Evolutionary conservation across 2,888 invertebrate species (phyloP), one percentile per base, ranked within the genome.

Genomic region (Zaprionus lineosus): DNA sequence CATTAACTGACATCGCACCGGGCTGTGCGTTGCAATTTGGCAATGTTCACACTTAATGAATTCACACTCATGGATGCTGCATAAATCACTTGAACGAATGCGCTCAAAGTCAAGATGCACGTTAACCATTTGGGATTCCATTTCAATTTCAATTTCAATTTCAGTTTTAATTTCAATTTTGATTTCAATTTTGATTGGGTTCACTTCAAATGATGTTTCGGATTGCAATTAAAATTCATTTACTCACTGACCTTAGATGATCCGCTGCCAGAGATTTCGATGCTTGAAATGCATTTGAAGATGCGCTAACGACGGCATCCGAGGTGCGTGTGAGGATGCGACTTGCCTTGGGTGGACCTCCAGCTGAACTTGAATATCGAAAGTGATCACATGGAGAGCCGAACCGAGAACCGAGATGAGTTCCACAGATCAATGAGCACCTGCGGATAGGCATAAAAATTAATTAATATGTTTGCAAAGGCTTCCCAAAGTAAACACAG

Each of bases 11-110:
- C n/a, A 75, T 72, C 76, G 53, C 37, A 53, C 11, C 19, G 4
- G 65, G 39, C 59, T 12, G 66, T n/a, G n/a, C n/a, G n/a, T 57
- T 72, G 68, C 73, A 71, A 78, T 74, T 76, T 79, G 65, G 73
- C 76, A 76, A 73, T 79, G 77, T 75, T 78, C 66, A 73, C 77
- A 79, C 77, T 75, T 72, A 62, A 83, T 75, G 68, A 62, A 61
- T 75, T 63, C 63, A 66, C 79, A 61, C 58, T 36, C 33, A 37
- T 37, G 26, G 29, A 11, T 53, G 40, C 61, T 76, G 74, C 75
- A 79, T 62, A 64, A 64, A 68, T 73, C 55, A 64, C 51, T 68
- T 73, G n/a, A n/a, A n/a, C n/a, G n/a, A n/a, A n/a, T n/a, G 74
- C 74, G 77, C 77, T 75, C 83, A 76, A 78, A 78, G 78, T 81